These are phyloP conservation scores for Drosophila barbarae DNA, from an alignment of 2,888 invertebrate species.

Conservation along the genomic window DNA sequence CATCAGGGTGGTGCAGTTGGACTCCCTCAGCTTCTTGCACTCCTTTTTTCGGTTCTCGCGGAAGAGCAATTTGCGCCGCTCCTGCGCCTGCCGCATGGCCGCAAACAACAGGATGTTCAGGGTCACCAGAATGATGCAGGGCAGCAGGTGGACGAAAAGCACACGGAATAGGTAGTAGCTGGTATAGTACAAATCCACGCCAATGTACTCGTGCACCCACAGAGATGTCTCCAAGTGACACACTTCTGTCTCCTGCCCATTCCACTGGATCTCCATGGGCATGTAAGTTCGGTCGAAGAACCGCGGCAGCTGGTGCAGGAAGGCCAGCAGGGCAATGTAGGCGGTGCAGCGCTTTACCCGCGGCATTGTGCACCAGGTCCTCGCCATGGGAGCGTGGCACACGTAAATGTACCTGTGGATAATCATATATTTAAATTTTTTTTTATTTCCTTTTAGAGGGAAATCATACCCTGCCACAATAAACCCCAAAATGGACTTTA, in stretches of 20 bases:
- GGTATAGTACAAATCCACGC: slow-evolving; percentile 89
- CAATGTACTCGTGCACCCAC: slow-evolving; percentile 86
- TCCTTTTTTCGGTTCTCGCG: slow-evolving; percentile 89
- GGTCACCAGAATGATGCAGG: slow-evolving; percentile 92
- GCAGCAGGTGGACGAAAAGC: slow-evolving; percentile 93
- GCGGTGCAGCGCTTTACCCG: slow-evolving; percentile 89
- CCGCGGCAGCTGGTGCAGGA: slow-evolving; percentile 90
- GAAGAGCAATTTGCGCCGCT: slow-evolving; percentile 87
- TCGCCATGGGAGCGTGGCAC: slow-evolving; percentile 93
- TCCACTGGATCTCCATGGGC: slow-evolving; percentile 85
- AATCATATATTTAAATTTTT: background rate
- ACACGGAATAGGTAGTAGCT: slow-evolving; percentile 92
- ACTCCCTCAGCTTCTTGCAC: slow-evolving; percentile 86
- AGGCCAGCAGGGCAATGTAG: slow-evolving; percentile 88
- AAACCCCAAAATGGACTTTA: background rate
- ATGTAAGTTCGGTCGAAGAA: slow-evolving; percentile 87
- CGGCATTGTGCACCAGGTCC: slow-evolving; percentile 87
- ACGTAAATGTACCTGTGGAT: slow-evolving; percentile 89
- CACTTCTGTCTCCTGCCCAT: slow-evolving; percentile 84
- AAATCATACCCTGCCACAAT: background rate
- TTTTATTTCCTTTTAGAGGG: background rate
- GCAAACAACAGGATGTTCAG: slow-evolving; percentile 92
- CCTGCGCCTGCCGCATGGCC: slow-evolving; percentile 91
- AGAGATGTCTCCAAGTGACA: slow-evolving; percentile 84
- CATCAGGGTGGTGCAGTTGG: slow-evolving; percentile 93